Percentiles rank a stretch among this genome's conserved stretches.
These are phyloP conservation scores for Mylabris phalerata DNA, from an alignment of 1,140 invertebrate species.

Conservation along the genomic window DNA sequence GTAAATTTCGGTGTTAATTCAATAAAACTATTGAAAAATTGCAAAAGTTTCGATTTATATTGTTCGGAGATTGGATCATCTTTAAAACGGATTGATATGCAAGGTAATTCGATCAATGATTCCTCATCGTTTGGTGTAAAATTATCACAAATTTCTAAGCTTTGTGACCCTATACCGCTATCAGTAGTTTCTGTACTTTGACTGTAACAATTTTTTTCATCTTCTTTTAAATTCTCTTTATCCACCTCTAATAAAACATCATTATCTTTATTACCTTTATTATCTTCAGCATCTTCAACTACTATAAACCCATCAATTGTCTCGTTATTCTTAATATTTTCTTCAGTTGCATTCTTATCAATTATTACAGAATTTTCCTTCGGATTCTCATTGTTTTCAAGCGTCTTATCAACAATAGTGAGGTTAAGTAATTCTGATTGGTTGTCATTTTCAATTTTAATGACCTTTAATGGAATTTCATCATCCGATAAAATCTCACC, in stretches of 20 bases:
- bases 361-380: too few species aligned
- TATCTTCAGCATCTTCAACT: neutral
- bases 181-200: neutral
- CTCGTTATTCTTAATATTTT: neutral
- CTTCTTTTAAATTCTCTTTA: neutral
- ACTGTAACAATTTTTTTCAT: neutral
- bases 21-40: slow-evolving; percentile 26
- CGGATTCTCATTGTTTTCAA: neutral
- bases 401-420: too few species aligned
- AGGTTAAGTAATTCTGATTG: too few species aligned
- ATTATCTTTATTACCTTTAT: too few species aligned
- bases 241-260: neutral
- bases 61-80: slow-evolving; percentile 20
- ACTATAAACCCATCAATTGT: neutral
- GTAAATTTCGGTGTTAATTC: slow-evolving; percentile 17
- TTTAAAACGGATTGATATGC: slow-evolving; percentile 26
- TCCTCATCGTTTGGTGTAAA: neutral
- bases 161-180: neutral
- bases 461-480: neutral
- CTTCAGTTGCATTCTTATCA: neutral
- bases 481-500: neutral
- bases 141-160: neutral
- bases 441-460: too few species aligned
- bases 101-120: neutral
- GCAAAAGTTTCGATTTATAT: slow-evolving; percentile 28